phyloP scores from a whole-genome alignment of 2,113 vertebrate genomes.

The Chrysochloris asiatica region DNA sequence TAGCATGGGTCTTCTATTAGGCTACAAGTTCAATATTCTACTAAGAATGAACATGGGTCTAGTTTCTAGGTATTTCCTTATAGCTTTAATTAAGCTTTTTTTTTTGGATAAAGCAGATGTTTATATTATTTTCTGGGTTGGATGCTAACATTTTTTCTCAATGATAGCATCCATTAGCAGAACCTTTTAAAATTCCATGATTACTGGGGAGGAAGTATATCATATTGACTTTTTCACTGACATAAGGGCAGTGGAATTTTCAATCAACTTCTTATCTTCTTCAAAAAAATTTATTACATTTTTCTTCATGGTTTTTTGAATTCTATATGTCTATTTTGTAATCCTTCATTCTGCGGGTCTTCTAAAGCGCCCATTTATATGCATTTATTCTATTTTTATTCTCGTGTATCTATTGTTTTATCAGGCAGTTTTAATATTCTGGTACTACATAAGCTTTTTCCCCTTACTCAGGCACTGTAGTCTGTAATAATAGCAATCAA shows the following conservation, averaged over 20 bases:
- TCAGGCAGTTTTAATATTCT: conserved; percentile 79
- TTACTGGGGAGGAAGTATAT: conserved; percentile 41
- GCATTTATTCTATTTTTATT: conserved; percentile 76
- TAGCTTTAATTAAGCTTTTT: background rate
- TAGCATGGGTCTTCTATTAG: background rate
- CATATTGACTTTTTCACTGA: conserved; percentile 16
- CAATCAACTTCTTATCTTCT: background rate
- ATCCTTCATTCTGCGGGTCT: conserved; percentile 23
- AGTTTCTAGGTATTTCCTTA: background rate
- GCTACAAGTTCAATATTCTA: background rate
- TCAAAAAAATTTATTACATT: conserved; percentile 2
- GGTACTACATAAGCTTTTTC: conserved; percentile 64
- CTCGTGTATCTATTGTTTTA: conserved; percentile 78
- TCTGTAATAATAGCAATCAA: conserved; percentile 85
- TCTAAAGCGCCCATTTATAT: conserved; percentile 71
- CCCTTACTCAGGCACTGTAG: conserved; percentile 77
- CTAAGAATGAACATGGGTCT: background rate
- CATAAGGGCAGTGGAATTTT: conserved; percentile 52
- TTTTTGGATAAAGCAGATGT: background rate
- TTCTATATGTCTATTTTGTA: conserved; percentile 64
- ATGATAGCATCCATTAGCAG: background rate
- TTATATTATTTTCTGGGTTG: conserved; percentile 2
- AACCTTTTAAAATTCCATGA: conserved; percentile 47
- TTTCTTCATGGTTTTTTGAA: conserved; percentile 60
- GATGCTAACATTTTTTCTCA: conserved; percentile 29